Conservation (phyloP, 2,888 invertebrate species). For the Altica lythri region DNA sequence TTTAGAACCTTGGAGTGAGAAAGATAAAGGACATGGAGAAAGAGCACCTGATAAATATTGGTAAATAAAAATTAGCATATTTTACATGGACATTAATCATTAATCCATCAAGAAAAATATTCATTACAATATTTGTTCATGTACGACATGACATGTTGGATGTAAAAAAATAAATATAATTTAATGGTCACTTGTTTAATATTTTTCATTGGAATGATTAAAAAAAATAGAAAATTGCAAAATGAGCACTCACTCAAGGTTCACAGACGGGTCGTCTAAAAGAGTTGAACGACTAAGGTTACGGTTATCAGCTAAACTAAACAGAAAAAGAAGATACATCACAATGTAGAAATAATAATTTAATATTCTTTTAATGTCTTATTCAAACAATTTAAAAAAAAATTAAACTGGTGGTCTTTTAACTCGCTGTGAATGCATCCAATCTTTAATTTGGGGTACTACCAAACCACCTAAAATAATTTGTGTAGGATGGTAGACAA, state of each 20-base stretch:
- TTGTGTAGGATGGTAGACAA: constrained; percentile 61
- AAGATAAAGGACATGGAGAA: constrained; percentile 5
- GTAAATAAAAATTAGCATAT: background rate
- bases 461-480: constrained; percentile 59
- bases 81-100: background rate
- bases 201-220: background rate
- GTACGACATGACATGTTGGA: background rate
- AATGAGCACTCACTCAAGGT: background rate
- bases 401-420: constrained; percentile 38
- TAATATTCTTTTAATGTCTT: no score
- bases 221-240: background rate
- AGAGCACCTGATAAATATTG: background rate
- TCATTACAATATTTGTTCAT: background rate
- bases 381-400: background rate
- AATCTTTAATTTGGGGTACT: constrained; percentile 57
- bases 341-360: no score
- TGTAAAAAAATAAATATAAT: background rate
- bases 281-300: no score
- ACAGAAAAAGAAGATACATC: no score
- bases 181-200: background rate
- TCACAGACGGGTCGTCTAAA: no score
- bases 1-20: constrained; percentile 22
- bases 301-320: no score
- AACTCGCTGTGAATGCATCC: constrained; percentile 49
- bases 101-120: background rate